These are phyloP conservation scores for Panagrolaimus sp. DNA, from an alignment of 1,140 invertebrate genomes.

Conservation along the genomic window DNA sequence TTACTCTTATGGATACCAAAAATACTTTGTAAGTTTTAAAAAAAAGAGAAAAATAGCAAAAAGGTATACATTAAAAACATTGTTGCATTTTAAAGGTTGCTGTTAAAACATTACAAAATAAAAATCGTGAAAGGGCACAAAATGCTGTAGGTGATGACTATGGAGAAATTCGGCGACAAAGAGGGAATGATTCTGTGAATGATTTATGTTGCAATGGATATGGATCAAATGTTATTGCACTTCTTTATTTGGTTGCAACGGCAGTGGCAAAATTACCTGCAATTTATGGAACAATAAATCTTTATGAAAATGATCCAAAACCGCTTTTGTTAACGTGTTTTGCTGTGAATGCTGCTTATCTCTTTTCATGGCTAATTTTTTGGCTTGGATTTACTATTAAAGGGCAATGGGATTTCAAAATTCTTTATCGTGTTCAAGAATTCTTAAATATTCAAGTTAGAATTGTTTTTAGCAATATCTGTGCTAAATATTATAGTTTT, in stretches of 20 bases:
- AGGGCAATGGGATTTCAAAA: slow-evolving; percentile 46
- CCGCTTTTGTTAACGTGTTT: slow-evolving; percentile 46
- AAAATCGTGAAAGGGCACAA: slow-evolving; percentile 11
- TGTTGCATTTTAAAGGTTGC: slow-evolving; percentile 9
- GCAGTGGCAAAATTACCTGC: slow-evolving; percentile 42
- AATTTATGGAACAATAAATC: slow-evolving; percentile 45
- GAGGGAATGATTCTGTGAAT: neutral
- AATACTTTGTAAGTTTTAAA: slow-evolving; percentile 39
- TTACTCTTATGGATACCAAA: slow-evolving; percentile 55
- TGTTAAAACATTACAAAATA: neutral
- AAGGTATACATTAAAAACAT: slow-evolving; percentile 20
- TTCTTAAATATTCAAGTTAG: slow-evolving; percentile 35
- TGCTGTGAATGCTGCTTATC: slow-evolving; percentile 47
- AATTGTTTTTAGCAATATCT: slow-evolving; percentile 7
- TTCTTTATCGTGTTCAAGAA: slow-evolving; percentile 33
- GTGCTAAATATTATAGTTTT: slow-evolving; percentile 14
- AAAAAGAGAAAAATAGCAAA: slow-evolving; percentile 19
- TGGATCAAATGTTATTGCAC: slow-evolving; percentile 47
- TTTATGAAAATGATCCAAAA: slow-evolving; percentile 49
- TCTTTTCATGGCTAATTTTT: slow-evolving; percentile 52
- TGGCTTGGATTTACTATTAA: slow-evolving; percentile 49
- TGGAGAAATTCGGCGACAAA: slow-evolving; percentile 18
- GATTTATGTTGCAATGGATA: slow-evolving; percentile 51
- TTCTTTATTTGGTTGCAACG: slow-evolving; percentile 42
- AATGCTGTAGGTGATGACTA: slow-evolving; percentile 21